Percentiles rank a stretch among this genome's conserved stretches.
phyloP scores from a whole-genome alignment of 2,797 vertebrate species.

The Accipiter fasciatus region DNA sequence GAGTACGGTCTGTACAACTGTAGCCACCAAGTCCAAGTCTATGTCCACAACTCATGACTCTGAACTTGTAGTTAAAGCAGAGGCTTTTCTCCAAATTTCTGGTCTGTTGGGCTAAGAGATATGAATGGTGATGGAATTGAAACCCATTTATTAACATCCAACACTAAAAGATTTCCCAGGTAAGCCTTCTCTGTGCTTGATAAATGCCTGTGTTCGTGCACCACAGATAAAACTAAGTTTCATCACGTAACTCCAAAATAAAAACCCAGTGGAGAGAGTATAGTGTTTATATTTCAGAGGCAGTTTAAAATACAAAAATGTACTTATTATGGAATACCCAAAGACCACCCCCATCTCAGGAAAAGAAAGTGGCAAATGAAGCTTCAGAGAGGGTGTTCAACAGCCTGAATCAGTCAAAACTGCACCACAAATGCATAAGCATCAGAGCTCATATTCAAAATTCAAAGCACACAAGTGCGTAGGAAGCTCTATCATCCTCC shows the following conservation, averaged over 20 bases:
- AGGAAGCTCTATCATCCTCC: background rate
- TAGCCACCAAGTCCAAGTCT: background rate
- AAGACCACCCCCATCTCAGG: background rate
- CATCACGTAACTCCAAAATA: background rate
- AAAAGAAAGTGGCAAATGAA: background rate
- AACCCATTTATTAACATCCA: background rate
- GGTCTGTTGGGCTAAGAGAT: background rate
- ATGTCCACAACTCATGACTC: background rate
- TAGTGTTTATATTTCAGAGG: background rate
- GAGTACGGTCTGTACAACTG: background rate
- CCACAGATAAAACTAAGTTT: background rate
- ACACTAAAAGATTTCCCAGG: background rate
- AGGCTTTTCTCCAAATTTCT: background rate
- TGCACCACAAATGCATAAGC: background rate
- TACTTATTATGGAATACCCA: background rate
- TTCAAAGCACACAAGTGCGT: background rate
- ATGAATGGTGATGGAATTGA: background rate
- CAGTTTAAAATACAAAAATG: background rate
- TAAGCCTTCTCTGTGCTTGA: background rate
- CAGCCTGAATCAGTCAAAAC: background rate
- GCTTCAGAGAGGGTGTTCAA: background rate
- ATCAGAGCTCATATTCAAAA: background rate
- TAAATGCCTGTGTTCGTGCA: background rate
- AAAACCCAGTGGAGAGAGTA: background rate
- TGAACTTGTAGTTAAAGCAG: background rate